Evolutionary conservation across 2,113 vertebrate genomes (phyloP).

Genomic region (Deroptyus accipitrinus): DNA sequence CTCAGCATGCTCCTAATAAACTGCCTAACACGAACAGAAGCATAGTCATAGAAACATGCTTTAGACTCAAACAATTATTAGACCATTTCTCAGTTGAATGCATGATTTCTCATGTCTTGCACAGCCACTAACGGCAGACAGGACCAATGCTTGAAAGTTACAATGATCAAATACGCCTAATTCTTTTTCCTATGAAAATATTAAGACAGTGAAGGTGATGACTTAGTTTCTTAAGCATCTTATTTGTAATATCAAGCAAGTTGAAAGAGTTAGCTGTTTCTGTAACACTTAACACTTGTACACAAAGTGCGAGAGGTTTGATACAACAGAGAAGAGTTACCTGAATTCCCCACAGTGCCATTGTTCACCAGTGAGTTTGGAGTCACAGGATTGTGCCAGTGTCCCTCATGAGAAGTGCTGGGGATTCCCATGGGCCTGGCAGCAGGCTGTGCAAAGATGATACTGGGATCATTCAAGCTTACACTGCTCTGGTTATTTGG

Average conservation of each 20-base stretch:
- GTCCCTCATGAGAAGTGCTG: constrained; percentile 86
- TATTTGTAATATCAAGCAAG: not conserved
- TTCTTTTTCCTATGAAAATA: not conserved
- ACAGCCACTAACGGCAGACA: not conserved
- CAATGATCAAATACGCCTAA: not conserved
- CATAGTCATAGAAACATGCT: not conserved
- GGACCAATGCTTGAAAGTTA: not conserved
- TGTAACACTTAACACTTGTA: constrained; percentile 51
- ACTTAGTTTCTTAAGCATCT: not conserved
- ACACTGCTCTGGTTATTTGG: constrained; percentile 79
- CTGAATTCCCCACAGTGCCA: constrained; percentile 91
- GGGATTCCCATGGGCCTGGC: constrained; percentile 83
- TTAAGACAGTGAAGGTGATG: not conserved
- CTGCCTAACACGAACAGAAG: not conserved
- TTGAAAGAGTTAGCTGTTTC: constrained; percentile 15
- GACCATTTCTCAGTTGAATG: constrained; percentile 47
- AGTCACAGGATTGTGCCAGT: constrained; percentile 91
- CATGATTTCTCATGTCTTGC: constrained; percentile 49
- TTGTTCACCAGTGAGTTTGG: constrained; percentile 91
- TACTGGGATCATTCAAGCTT: constrained; percentile 97
- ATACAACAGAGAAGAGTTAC: constrained; percentile 79
- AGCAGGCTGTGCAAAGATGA: constrained; percentile 97
- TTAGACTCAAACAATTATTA: not conserved
- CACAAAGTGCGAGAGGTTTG: constrained; percentile 33
- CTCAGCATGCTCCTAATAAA: not conserved